Evolutionary conservation across 2,113 vertebrate species (phyloP), one percentile per base, ranked within the genome.

Genomic region (Dasyornis broadbenti): DNA sequence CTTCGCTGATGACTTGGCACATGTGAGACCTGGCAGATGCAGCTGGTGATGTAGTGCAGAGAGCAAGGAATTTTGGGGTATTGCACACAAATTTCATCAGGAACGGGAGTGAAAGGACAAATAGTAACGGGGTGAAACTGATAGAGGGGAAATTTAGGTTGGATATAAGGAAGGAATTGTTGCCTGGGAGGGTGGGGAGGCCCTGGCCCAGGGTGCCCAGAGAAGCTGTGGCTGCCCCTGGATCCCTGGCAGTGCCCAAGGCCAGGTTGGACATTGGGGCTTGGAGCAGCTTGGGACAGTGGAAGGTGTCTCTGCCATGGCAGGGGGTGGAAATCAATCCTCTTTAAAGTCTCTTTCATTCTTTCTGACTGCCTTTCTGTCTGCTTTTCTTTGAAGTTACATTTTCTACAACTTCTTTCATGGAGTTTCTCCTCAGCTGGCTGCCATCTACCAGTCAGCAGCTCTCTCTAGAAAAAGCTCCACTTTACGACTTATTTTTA

Each of bases 101-200:
- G 26, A 69, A 14, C 40, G 42, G n/a, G 8, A 49, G 10, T 11
- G 47, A 33, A 4, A 19, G 35, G 3, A 54, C 14, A 47, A 42
- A 15, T 1, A 49, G 26, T 4, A 33, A 76, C 37, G 47, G 8
- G 17, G 75, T 68, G 78, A 68, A 10, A 15, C 5, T 30, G 14
- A 49, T 22, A 22, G 5, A 54, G 1, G 22, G 26, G 31, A 54
- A 47, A 26, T 54, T 42, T 6, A 33, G n/a, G 26, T 61, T 22
- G 28, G 47, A 33, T 54, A 1, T 23, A 0, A 0, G 47, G 14
- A 15, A 35, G 17, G 5, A 82, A 54, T 47, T 26, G 1, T 0
- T 68, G 1, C 3, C 10, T 89, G 26, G 0, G 1, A 76, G 30
- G n/a, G 14, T 54, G 47, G n/a, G 5, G 0, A 76, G 30, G 28